A percentile compares a stretch with the other conserved stretches of the same genome.
Conservation (phyloP, 2,797 vertebrate genomes). For the Siniperca obscura region DNA sequence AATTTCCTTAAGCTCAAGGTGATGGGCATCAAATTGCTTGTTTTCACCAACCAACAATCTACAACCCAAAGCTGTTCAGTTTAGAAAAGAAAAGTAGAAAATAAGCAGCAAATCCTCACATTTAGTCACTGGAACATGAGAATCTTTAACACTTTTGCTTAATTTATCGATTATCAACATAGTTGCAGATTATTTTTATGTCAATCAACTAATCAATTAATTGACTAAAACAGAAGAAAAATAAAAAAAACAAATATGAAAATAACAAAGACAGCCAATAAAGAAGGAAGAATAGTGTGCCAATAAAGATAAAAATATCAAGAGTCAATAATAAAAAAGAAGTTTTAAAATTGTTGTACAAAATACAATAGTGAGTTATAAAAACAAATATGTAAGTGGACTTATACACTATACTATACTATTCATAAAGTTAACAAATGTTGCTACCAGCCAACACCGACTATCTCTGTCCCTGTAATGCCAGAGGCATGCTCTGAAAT, state of each 20-base stretch:
- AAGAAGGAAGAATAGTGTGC: not conserved
- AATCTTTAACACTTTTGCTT: not conserved
- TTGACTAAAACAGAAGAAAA: not conserved
- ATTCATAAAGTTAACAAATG: slow-evolving; percentile 70
- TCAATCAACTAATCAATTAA: not conserved
- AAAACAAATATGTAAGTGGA: not conserved
- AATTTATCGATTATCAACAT: not conserved
- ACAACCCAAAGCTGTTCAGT: not conserved
- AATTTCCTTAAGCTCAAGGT: not conserved
- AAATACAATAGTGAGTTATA: not conserved
- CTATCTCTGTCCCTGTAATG: slow-evolving; percentile 60
- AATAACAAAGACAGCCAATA: not conserved
- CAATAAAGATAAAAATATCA: not conserved
- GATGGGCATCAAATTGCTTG: not conserved
- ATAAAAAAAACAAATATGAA: not conserved
- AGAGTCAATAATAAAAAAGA: no score
- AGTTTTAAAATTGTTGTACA: not conserved
- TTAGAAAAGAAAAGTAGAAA: not conserved
- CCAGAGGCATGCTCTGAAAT: slow-evolving; percentile 76
- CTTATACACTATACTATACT: not conserved
- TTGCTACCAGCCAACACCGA: slow-evolving; percentile 53
- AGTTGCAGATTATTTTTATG: not conserved
- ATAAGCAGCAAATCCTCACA: not conserved
- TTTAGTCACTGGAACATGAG: not conserved
- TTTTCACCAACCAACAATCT: not conserved